Percentiles rank a stretch among this genome's conserved stretches.
phyloP scores from a whole-genome alignment of 1,140 invertebrate species.

The Microplitis demolitor region DNA sequence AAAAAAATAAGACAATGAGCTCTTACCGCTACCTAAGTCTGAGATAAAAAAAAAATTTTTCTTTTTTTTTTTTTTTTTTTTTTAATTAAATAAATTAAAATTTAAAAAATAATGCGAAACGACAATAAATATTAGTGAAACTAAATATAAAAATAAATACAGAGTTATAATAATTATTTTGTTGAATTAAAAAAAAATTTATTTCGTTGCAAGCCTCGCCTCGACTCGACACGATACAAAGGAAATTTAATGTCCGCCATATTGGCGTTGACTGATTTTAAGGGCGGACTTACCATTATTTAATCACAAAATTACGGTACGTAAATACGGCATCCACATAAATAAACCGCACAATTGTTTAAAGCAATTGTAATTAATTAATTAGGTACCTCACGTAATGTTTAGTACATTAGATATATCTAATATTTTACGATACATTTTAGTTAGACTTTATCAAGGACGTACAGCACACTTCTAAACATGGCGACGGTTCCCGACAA shows the following conservation, averaged over 20 bases:
- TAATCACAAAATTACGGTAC: constrained; percentile 65
- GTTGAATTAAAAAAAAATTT: neutral
- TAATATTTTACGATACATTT: constrained; percentile 61
- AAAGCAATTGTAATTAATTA: constrained; percentile 52
- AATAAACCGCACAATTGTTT: constrained; percentile 54
- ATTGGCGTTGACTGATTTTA: constrained; percentile 56
- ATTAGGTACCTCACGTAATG: constrained; percentile 64
- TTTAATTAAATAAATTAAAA: no score
- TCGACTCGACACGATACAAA: constrained; percentile 55
- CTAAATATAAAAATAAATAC: neutral
- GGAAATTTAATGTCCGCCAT: constrained; percentile 65
- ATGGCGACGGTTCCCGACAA: constrained; percentile 61
- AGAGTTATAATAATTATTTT: neutral
- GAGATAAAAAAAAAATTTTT: no score
- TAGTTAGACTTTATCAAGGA: constrained; percentile 61
- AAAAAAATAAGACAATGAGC: neutral
- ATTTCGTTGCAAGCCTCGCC: constrained; percentile 25
- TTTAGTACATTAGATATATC: constrained; percentile 58
- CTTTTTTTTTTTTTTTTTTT: no score
- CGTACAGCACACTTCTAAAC: constrained; percentile 60
- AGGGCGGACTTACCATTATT: constrained; percentile 66
- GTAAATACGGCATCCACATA: constrained; percentile 60
- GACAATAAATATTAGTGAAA: no score
- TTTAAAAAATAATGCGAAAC: no score
- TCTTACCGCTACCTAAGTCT: neutral